These are phyloP conservation scores for Heterochromis multidens DNA, from an alignment of 2,113 vertebrate species.

Conservation along the genomic window DNA sequence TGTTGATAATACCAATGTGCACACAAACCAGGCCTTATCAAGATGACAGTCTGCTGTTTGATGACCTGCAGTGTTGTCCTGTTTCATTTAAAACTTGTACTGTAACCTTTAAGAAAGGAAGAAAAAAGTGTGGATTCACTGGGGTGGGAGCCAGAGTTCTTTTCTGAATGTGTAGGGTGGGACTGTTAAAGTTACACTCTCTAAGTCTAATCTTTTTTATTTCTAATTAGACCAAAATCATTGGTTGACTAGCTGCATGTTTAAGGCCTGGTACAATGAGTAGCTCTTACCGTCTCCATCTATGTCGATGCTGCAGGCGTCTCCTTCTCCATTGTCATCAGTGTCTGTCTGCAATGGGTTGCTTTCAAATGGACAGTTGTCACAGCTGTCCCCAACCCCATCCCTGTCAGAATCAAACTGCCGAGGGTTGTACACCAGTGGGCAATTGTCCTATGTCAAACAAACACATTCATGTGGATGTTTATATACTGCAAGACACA, in stretches of 20 bases:
- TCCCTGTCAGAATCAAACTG: conserved; percentile 94
- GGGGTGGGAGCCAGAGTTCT: no score
- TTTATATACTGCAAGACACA: background rate
- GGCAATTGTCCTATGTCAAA: conserved; percentile 89
- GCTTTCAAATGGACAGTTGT: conserved; percentile 93
- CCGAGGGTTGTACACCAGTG: conserved; percentile 89
- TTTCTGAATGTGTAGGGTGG: no score
- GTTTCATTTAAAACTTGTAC: no score
- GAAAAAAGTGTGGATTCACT: no score
- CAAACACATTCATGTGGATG: background rate
- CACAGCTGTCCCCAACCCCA: conserved; percentile 91
- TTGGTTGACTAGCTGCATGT: background rate
- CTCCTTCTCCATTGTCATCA: conserved; percentile 89
- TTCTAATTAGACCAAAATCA: background rate
- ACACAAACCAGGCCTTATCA: no score
- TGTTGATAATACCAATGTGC: no score
- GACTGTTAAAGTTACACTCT: no score
- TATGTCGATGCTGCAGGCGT: conserved; percentile 92
- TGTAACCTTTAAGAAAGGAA: no score
- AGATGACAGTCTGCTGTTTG: no score
- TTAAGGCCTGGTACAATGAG: background rate
- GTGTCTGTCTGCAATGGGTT: conserved; percentile 94
- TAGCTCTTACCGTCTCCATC: conserved; percentile 87
- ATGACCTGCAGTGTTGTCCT: no score
- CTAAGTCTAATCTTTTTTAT: background rate